These are phyloP conservation scores for Microctenopoma lineatum DNA, from an alignment of 2,797 vertebrate genomes.

Conservation along the genomic window DNA sequence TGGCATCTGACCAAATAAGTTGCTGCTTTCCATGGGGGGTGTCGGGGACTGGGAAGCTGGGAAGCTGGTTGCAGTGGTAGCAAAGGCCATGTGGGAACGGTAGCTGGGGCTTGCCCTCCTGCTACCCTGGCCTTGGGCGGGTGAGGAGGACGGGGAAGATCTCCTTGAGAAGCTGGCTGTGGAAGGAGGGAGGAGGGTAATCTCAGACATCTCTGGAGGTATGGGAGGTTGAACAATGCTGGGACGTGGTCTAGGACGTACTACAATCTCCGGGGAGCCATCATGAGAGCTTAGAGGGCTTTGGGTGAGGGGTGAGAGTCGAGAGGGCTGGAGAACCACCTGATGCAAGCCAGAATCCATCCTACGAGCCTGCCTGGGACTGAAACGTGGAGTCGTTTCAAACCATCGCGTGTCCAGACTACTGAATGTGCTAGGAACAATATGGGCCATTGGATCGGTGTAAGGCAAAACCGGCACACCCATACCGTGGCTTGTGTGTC, in stretches of 20 bases:
- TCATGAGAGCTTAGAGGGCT: slow-evolving; percentile 95
- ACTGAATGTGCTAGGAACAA: slow-evolving; percentile 94
- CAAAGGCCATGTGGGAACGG: slow-evolving; percentile 90
- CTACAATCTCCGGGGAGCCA: slow-evolving; percentile 95
- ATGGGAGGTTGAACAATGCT: slow-evolving; percentile 88
- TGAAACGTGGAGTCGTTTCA: slow-evolving; percentile 93
- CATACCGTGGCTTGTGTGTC: slow-evolving; percentile 97
- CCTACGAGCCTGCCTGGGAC: slow-evolving; percentile 93
- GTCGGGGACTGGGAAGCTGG: slow-evolving; percentile 88
- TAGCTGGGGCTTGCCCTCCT: slow-evolving; percentile 87
- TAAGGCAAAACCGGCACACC: slow-evolving; percentile 99
- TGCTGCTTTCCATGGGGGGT: slow-evolving; percentile 90
- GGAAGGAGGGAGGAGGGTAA: slow-evolving; percentile 95
- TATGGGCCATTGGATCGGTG: slow-evolving; percentile 92
- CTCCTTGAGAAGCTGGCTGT: slow-evolving; percentile 96
- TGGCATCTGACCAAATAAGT: slow-evolving; percentile 92
- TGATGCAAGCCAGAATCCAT: slow-evolving; percentile 96
- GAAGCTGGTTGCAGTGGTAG: slow-evolving; percentile 90
- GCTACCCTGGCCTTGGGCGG: slow-evolving; percentile 89
- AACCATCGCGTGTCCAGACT: slow-evolving; percentile 98
- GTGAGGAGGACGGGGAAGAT: slow-evolving; percentile 95
- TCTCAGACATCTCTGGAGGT: slow-evolving; percentile 92
- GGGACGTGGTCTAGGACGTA: slow-evolving; percentile 94
- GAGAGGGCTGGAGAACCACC: slow-evolving; percentile 98
- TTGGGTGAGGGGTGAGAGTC: slow-evolving; percentile 98